Evolutionary conservation across 2,797 vertebrate genomes (phyloP), one percentile per base, ranked within the genome.

Genomic region (Melopsittacus undulatus): DNA sequence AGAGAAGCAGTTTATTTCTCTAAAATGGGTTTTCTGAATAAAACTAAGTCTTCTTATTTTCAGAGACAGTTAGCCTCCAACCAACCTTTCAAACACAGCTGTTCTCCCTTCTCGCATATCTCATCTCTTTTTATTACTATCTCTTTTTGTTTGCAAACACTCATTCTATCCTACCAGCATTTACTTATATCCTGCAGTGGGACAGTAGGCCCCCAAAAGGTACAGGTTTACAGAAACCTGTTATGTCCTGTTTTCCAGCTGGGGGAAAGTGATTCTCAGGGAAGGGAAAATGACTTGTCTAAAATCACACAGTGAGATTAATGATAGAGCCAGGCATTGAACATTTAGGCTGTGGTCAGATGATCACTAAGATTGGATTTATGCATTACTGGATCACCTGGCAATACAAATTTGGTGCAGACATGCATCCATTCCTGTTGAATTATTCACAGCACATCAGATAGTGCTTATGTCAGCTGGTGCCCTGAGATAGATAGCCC

Each of bases 301-400:
- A 89, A 96, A 95, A 66, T 87, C 90, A 82, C 75, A 72, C 59
- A 38, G 85, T 63, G 89, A 94, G 81, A 84, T 92, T 95, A 95
- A 94, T 57, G 81, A 63, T 10, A 82, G 46, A 91, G 29, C 23
- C 59, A 89, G 80, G 51, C 73, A 42, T 2, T 66, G 75, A 95
- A 56, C 11, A 2, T 90, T 81, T 68, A 70, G 52, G 77, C 74
- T 91, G 90, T 92, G 94, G 92, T 89, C 84, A 95, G 94, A 89
- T 96, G 92, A 91, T 82, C 9, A 7, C 57, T 83, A 56, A 73
- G 85, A 83, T 57, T 90, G 70, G 70, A 73, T 94, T 96, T 90
- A 90, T 90, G 67, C 83, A 69, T 66, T 94, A 61, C 73, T 86
- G 88, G 74, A 69, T 88, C 88, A 94, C 95, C 90, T 95, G 80